Evolutionary conservation across 2,113 vertebrate genomes (phyloP), one percentile per base, ranked within the genome.

Genomic region (Oceanodroma tethys): DNA sequence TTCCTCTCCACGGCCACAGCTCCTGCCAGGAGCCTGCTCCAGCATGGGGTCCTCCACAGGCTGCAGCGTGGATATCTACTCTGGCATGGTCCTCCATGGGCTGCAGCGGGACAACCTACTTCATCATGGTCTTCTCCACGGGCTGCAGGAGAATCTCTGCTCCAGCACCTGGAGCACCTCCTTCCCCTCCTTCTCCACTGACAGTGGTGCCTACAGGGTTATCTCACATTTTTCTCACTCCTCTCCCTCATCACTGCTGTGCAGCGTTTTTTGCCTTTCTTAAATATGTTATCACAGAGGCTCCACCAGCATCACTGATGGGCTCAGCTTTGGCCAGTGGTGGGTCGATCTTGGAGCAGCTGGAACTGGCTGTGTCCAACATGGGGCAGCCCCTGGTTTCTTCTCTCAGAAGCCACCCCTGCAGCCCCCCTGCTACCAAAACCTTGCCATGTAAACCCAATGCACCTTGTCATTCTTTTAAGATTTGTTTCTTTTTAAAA

Each of bases 21-120:
- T n/a, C 43, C 23, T 21, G 8, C 17, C 47, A 84, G 36, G 15
- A 80, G 65, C 18, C 32, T 0, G 0, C 16, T 71, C 11, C 40
- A 32, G 15, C 4, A 0, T 3, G 0, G 12, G 14, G 20, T 52
- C 32, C 29, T 17, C 27, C 20, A 16, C 4, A 12, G 42, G 43
- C 78, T 70, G 30, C 42, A 42, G 26, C 16, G 34, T 21, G 30
- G 32, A 16, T 68, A 78, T 36, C 21, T 68, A 19, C 45, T 68
- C 38, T 68, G 32, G 26, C n/a, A 13, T 36, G 25, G 62, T 30
- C 63, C 45, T 59, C 45, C 8, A 13, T 52, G 45, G 32, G 45
- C 45, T 76, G 30, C 43, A 59, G 62, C 8, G 13, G 16, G 7
- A 7, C 25, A 43, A 21, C 20, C 32, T 43, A 8, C 30, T 68